phyloP scores from a whole-genome alignment of 2,113 vertebrate species.

The Xiphias gladius region DNA sequence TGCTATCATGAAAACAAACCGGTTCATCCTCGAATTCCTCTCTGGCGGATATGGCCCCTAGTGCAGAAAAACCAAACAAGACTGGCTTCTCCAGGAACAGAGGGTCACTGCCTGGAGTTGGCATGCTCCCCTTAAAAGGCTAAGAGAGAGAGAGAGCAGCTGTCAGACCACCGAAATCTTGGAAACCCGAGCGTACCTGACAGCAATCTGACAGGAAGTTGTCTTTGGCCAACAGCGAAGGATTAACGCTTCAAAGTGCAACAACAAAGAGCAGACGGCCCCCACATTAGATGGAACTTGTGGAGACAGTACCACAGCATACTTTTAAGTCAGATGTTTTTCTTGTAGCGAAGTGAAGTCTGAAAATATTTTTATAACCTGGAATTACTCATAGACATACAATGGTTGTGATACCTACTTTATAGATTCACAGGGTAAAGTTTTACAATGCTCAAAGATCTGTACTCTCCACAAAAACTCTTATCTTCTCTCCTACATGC shows the following conservation, averaged over 20 bases:
- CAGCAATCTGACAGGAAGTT: conserved; percentile 69
- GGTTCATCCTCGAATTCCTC: conserved; percentile 69
- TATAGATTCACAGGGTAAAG: not conserved
- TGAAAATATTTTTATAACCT: not conserved
- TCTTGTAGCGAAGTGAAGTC: not conserved
- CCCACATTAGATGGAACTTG: not conserved
- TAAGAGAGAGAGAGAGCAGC: conserved; percentile 54
- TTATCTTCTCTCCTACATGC: too few relatives aligned
- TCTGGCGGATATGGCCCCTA: conserved; percentile 61
- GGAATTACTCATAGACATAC: not conserved
- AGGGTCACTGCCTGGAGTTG: conserved; percentile 61
- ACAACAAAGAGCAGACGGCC: conserved; percentile 32
- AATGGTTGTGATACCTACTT: not conserved
- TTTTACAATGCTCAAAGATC: not conserved
- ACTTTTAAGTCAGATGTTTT: not conserved
- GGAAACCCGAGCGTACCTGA: conserved; percentile 67
- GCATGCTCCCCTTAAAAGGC: conserved; percentile 70
- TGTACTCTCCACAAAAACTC: not conserved
- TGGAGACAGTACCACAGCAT: not conserved
- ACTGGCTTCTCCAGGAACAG: conserved; percentile 64
- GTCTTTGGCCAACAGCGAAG: conserved; percentile 57
- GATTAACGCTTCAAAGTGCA: conserved; percentile 32
- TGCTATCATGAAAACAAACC: conserved; percentile 69
- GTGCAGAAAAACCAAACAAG: conserved; percentile 70
- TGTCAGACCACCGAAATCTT: conserved; percentile 49